Evolutionary conservation across 2,113 vertebrate genomes (phyloP), one percentile per base, ranked within the genome.

Genomic region (Indicator indicator): DNA sequence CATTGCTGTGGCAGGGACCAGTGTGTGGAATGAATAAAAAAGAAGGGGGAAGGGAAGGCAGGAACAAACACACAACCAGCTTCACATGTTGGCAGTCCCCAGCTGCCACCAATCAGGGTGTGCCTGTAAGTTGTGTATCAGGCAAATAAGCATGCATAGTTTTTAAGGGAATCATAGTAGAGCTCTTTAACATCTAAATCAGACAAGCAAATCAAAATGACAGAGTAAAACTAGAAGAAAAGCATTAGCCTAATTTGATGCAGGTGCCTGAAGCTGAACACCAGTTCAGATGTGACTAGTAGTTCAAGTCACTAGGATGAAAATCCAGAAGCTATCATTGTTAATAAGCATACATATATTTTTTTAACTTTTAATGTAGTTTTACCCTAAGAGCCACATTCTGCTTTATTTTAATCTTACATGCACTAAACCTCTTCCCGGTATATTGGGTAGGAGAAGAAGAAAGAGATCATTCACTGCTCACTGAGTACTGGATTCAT

Each of bases 131-230:
- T 23, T 89, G 82, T 68, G 38, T 93, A 93, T 86, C 56, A 93
- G 68, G 70, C 81, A 89, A 82, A 89, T 92, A 84, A 91, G 78
- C 42, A 87, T 27, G 33, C 89, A 91, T 74, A 94, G 56, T 86
- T 95, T 91, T 80, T 64, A 91, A 87, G 92, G 64, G 87, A 92
- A 93, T 96, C 91, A 92, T 76, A 86, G 80, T 5, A 63, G 55
- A 89, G 71, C 75, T 83, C 56, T 48, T 93, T 68, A 86, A 84
- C 92, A 90, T 86, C 68, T 90, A 88, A 90, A 95, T 88, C 54
- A 88, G 62, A 88, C 3, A 19, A 75, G 54, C 56, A 40, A 74
- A 81, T 54, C 42, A 78, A 93, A 83, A 74, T 68, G 88, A 83
- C 60, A 86, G 76, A 86, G 56, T 27, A 33, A 83, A 96, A 86